Conservation (phyloP, 2,888 invertebrate species). For the Hybos culiciformis region DNA sequence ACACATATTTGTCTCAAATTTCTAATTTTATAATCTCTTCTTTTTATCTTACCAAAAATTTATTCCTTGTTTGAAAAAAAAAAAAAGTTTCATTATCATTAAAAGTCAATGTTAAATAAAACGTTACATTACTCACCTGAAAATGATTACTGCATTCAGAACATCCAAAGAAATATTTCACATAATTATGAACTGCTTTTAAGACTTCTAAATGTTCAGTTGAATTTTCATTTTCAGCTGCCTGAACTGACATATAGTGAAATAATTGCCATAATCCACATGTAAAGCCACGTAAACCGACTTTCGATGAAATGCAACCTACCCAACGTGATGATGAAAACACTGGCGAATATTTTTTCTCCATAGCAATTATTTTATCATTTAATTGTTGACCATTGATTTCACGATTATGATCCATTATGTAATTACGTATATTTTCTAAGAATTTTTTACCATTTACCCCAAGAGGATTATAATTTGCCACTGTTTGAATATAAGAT, state of each 20-base stretch:
- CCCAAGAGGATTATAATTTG: conserved; percentile 67
- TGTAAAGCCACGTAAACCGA: conserved; percentile 67
- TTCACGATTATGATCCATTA: conserved; percentile 36
- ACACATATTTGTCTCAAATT: no score
- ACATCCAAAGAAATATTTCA: conserved; percentile 89
- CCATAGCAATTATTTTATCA: conserved; percentile 39
- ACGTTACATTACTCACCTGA: conserved; percentile 35
- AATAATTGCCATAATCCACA: conserved; percentile 93
- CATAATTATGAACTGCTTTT: conserved; percentile 71
- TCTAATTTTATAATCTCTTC: no score
- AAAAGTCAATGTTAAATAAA: conserved; percentile 14
- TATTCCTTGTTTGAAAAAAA: no score
- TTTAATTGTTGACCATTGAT: conserved; percentile 45
- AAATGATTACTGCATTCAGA: conserved; percentile 84
- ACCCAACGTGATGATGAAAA: conserved; percentile 46
- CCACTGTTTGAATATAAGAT: conserved; percentile 55
- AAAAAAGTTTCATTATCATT: conserved; percentile 1
- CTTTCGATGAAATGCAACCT: conserved; percentile 68
- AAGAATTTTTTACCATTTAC: conserved; percentile 51
- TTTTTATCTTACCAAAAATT: no score
- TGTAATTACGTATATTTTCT: conserved; percentile 43
- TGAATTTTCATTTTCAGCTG: conserved; percentile 39
- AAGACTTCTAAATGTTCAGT: conserved; percentile 55
- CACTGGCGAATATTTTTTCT: conserved; percentile 42
- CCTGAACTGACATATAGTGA: conserved; percentile 77